Base-by-base conservation (phyloP, 2,113 vertebrate species). In the Passer domesticus region DNA sequence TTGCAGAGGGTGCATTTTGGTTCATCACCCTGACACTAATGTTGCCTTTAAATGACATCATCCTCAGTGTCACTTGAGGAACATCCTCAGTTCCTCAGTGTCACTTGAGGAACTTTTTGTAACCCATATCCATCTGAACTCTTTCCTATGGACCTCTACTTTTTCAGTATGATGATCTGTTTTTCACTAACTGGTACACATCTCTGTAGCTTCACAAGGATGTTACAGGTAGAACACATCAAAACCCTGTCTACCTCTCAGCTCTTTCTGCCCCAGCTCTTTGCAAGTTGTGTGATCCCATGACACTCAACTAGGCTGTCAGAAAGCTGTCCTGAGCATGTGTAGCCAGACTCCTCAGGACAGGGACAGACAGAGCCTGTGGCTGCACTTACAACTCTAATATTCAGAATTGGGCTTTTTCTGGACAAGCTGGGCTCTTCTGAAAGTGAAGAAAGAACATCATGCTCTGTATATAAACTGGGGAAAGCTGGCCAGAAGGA, bases 151-250 rank as follows among this genome's bases (percentile, higher is more conserved):
- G 44, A 46, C 4, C 5, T 52, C 15, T 41, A 14, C 14, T 3
- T 80, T 83, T 76, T 41, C 25, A 72, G 31, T 6, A 11, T 46
- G 8, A 33, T 21, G 33, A 31, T 41, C 7, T 19, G 19, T 49
- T 86, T 85, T 70, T 31, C 18, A 9, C 10, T 30, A 53, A 55
- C 2, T 13, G 58, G 5, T 33, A 14, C 10, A 35, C 16, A 39
- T 33, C 1, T 59, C 25, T 70, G 17, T 27, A 76, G 55, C 11
- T 69, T 78, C 41, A n/a, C 23, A 74, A 74, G 7, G 41, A 22
- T 60, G 3, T 50, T 77, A 28, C 4, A 2, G 7, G 11, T n/a
- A 55, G 17, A 60, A 47, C 15, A 31, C 0, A 1, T 37, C 27
- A 74, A 78, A 77, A 43, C 4, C 25, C 15, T 60, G 7, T 9